Percentiles rank a stretch among this genome's conserved stretches.
Evolutionary conservation across 2,797 vertebrate species (phyloP).

Genomic region (Moxostoma hubbsi): DNA sequence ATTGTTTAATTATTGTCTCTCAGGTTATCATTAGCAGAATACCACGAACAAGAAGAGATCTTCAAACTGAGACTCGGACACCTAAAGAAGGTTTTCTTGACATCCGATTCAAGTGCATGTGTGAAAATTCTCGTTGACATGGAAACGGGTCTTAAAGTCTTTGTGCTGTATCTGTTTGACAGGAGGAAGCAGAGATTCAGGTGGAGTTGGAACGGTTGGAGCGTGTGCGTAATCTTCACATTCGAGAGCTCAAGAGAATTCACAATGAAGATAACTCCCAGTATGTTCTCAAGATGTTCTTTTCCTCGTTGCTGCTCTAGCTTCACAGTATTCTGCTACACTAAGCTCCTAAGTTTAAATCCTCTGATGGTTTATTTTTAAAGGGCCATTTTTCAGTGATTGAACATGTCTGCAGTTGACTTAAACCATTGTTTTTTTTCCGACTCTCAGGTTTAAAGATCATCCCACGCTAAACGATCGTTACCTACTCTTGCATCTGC

Average conservation of each 20-base stretch:
- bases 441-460: constrained; percentile 91
- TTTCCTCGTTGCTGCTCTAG: too few species aligned
- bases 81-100: constrained; percentile 90
- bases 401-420: neutral
- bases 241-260: constrained; percentile 99
- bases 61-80: constrained; percentile 97
- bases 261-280: constrained; percentile 99
- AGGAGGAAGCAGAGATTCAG: constrained; percentile 99
- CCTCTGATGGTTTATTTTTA: neutral
- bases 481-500: constrained; percentile 89
- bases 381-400: neutral
- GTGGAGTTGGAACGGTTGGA: constrained; percentile 96
- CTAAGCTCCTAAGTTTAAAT: neutral
- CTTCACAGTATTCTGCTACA: too few species aligned
- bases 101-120: neutral
- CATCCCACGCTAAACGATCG: constrained; percentile 98
- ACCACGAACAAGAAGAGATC: constrained; percentile 99
- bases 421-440: neutral
- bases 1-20: neutral
- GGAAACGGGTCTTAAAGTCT: neutral
- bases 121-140: neutral
- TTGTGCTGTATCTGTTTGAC: constrained; percentile 13
- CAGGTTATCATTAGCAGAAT: constrained; percentile 98
- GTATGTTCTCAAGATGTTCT: constrained; percentile 73
- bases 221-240: constrained; percentile 97